Percentiles rank a stretch among this genome's conserved stretches.
phyloP scores from a whole-genome alignment of 1,140 invertebrate species.

The Cydia splendana region DNA sequence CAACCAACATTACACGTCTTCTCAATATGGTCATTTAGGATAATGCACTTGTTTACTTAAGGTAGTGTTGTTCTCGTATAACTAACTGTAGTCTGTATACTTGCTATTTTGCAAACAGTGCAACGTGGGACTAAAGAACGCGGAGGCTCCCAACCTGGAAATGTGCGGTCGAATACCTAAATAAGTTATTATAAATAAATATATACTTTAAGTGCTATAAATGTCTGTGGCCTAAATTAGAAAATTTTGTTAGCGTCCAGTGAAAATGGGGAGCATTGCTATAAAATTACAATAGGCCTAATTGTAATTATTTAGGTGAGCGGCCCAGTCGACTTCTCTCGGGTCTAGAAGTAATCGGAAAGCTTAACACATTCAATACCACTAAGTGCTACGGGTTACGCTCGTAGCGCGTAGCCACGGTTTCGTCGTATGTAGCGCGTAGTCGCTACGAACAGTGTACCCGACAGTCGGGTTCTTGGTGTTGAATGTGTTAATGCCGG shows the following conservation, averaged over 20 bases:
- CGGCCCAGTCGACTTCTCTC: neutral
- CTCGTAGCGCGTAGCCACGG: too few species aligned
- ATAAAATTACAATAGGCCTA: neutral
- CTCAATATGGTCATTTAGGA: slow-evolving; percentile 31
- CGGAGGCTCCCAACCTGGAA: slow-evolving; percentile 3
- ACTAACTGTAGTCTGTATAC: slow-evolving; percentile 23
- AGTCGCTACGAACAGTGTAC: too few species aligned
- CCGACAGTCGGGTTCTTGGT: too few species aligned
- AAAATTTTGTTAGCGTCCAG: neutral
- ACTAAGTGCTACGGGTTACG: too few species aligned
- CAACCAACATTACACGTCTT: slow-evolving; percentile 29
- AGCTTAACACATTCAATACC: too few species aligned
- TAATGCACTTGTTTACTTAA: slow-evolving; percentile 33
- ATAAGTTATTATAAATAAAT: neutral
- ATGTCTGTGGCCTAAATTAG: neutral
- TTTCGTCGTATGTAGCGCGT: too few species aligned
- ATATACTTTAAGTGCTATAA: neutral
- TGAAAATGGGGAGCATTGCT: neutral
- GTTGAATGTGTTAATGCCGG: too few species aligned
- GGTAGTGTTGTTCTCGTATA: slow-evolving; percentile 22
- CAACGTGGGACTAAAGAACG: slow-evolving; percentile 20
- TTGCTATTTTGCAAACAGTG: slow-evolving; percentile 30
- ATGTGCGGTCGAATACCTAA: neutral
- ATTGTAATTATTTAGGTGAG: neutral
- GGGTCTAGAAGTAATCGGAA: neutral